Base-by-base conservation (phyloP, 2,888 invertebrate genomes). In the Ochropleura leucogaster region DNA sequence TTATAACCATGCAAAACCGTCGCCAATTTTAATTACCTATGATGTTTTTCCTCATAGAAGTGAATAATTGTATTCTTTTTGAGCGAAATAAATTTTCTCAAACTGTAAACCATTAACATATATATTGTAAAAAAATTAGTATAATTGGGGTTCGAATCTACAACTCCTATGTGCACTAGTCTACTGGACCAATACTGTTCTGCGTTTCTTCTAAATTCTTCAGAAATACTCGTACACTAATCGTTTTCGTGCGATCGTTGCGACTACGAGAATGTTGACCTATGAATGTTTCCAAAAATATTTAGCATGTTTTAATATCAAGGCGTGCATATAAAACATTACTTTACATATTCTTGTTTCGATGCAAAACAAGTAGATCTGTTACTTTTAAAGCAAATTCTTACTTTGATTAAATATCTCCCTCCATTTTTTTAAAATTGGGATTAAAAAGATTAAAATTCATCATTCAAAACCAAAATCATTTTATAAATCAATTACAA, bases 211-310 rank as follows among this genome's bases (percentile, higher is more conserved):
- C 40, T n/a, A 62, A n/a, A 62, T 62, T 40, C n/a, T 40, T 42
- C 4, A 53, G 18, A 62, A 59, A 47, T 62, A 59, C 40, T 59
- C 40, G 40, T 1, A 18, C 0, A 20, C 12, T 20, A 42, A 40
- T 42, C 8, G 2, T 68, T 68, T 46, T 55, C 42, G n/a, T 40
- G 30, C 30, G 7, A 53, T 65, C 40, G 57, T 57, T 40, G 47
- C 63, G 30, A 47, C 12, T 77, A 40, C 44, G 64, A 78, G 65
- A 73, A 70, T 81, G 59, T 77, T 72, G 81, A 80, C 62, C 72
- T 72, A 72, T 73, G 69, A 74, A 66, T 74, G 71, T 77, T 60
- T 69, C 42, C 59, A 51, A 74, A 73, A 75, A 72, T 55, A 57
- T 53, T 47, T 51, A 66, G 53, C 46, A 20, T n/a, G 14, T 59